These are phyloP conservation scores for Cephus cinctus DNA, from an alignment of 1,140 invertebrate species.

Conservation along the genomic window DNA sequence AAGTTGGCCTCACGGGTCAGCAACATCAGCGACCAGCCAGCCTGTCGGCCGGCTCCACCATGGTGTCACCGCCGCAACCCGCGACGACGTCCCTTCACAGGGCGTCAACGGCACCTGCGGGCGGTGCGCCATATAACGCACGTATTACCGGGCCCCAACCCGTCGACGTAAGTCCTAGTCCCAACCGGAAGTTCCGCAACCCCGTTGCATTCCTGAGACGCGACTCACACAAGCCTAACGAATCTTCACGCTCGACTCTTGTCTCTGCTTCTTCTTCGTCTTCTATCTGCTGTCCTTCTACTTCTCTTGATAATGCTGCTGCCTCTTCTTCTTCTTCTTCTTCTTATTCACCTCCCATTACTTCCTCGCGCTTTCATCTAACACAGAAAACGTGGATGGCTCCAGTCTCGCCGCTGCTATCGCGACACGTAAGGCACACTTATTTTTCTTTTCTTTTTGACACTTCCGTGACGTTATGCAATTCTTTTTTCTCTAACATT, in stretches of 20 bases:
- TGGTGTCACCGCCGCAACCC: constrained; percentile 44
- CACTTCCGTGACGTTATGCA: background rate
- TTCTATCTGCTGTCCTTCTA: background rate
- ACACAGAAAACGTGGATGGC: background rate
- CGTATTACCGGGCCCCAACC: constrained; percentile 85
- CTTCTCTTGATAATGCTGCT: constrained; percentile 1
- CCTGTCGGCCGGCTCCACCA: constrained; percentile 36
- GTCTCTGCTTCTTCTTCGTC: background rate
- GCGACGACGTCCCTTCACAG: constrained; percentile 41
- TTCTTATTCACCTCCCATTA: background rate
- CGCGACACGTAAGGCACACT: background rate
- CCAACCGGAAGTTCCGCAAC: no score
- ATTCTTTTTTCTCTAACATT: background rate
- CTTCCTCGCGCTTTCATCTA: no score
- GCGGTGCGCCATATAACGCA: constrained; percentile 51
- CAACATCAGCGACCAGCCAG: constrained; percentile 46
- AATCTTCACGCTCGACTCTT: background rate
- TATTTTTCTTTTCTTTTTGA: no score
- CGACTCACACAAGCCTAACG: background rate
- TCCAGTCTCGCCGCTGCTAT: background rate
- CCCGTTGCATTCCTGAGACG: constrained; percentile 1
- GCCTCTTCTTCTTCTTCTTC: constrained; percentile 5
- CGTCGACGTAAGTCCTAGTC: constrained; percentile 74
- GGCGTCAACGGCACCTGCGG: constrained; percentile 44
- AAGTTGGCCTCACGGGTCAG: constrained; percentile 20